Evolutionary conservation across 2,797 vertebrate species (phyloP), one percentile per base, ranked within the genome.

Genomic region (Hafferia zeledoni): DNA sequence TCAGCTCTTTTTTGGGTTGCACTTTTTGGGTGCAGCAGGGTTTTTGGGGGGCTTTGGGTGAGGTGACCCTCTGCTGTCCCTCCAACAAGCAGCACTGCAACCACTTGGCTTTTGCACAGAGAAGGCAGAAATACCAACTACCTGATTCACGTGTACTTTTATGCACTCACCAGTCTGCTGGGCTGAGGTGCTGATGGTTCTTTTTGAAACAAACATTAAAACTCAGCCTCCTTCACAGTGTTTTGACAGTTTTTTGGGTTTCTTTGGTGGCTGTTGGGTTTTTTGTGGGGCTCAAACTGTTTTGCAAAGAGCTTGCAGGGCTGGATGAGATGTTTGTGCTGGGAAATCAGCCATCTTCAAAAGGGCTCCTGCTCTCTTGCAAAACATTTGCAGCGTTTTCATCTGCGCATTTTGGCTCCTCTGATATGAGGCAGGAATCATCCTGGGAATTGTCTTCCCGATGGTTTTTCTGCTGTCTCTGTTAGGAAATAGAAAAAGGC

Each of bases 321-420:
- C 63, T 50, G 50, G 87, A 75, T 59, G 87, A 83, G 81, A 79
- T 65, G 80, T 75, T 95, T 93, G 93, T 4, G 5, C 83, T 94
- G 91, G 93, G 93, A 95, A 96, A 95, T 94, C 61, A 88, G 65
- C 79, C 85, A 28, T 50, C 90, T 95, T 94, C 94, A 79, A 69
- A 82, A 79, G 60, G 68, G 56, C 83, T 95, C 46, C 75, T 69
- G 47, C 87, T 94, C 74, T 81, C 53, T 77, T 64, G 81, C 88
- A 93, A 89, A 95, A 87, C 86, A 68, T 89, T 87, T 87, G 87
- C 85, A 50, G 93, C 85, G 91, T 93, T 94, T 92, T 93, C 89
- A 89, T 93, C 94, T 86, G 80, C 1, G 3, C 7, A 0, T 64
- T 90, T 90, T 90, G 76, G 89, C 71, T 95, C 79, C 83, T 85